Base-by-base conservation (phyloP, 1,140 invertebrate species). In the Carposina sasakii region DNA sequence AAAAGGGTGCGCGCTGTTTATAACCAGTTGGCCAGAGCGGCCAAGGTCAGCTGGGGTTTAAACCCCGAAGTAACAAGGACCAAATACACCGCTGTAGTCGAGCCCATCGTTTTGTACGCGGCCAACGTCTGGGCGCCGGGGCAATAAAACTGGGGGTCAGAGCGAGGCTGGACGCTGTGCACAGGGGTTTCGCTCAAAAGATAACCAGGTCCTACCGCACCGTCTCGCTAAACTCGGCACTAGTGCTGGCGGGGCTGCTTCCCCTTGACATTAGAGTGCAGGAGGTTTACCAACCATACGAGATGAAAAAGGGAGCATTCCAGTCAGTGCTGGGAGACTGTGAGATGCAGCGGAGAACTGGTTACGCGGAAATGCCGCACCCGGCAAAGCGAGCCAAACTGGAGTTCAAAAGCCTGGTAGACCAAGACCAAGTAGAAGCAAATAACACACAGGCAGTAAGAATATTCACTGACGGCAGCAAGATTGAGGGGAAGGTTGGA, bases 221-320 rank as follows among this genome's bases (percentile, higher is more conserved):
- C 2, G 24, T 16, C 5, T 43, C 41, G 2, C 41, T 41, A 8
- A 21, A 41, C 20, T 21, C n/a, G n/a, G n/a, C n/a, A n/a, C n/a
- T n/a, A n/a, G n/a, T n/a, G n/a, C n/a, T n/a, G n/a, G n/a, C n/a
- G n/a, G n/a, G n/a, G n/a, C n/a, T n/a, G n/a, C n/a, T n/a, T n/a
- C n/a, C n/a, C n/a, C n/a, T n/a, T n/a, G 19, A 41, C 20, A 12
- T 41, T 4, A 2, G 20, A 22, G 13, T 41, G n/a, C 3, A 22
- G 21, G 39, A 41, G 12, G 39, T 13, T 2, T 20, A 20, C 5
- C 3, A 20, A 2, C 6, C 24, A 6, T 41, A 41, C 19, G 21
- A 22, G 39, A 8, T 22, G 24, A 22, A 41, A 23, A 41, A 21
- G 39, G 45, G n/a, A n/a, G n/a, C n/a, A n/a, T n/a, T n/a, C n/a